These are phyloP conservation scores for Teleogryllus occipitalis DNA, from an alignment of 1,140 invertebrate species.

Conservation along the genomic window DNA sequence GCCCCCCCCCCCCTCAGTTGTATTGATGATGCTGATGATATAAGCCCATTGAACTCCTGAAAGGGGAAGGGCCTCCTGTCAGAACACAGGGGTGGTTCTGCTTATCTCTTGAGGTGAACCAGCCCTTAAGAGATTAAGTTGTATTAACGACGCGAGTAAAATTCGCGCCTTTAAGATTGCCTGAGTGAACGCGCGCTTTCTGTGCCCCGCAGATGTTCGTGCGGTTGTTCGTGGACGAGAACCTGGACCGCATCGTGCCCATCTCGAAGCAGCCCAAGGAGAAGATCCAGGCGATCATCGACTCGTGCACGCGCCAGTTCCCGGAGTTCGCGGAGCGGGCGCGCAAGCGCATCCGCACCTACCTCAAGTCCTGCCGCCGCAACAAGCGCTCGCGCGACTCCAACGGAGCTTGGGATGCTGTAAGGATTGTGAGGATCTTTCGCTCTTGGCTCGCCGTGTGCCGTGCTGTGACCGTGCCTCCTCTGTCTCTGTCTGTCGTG, in stretches of 20 bases:
- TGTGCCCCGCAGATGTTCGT: slow-evolving; percentile 81
- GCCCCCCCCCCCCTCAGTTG: too few species aligned
- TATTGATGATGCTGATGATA: too few species aligned
- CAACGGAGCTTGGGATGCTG: slow-evolving; percentile 28
- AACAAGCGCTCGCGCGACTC: slow-evolving; percentile 85
- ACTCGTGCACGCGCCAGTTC: slow-evolving; percentile 92
- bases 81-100: too few species aligned
- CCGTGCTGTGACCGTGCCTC: neutral
- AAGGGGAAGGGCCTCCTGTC: too few species aligned
- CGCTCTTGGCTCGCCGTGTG: slow-evolving; percentile 6
- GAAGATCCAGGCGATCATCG: slow-evolving; percentile 95
- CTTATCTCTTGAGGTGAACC: too few species aligned
- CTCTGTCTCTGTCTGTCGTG: neutral
- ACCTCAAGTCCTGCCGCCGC: slow-evolving; percentile 88
- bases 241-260: slow-evolving; percentile 89
- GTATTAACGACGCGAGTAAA: too few species aligned
- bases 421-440: slow-evolving; percentile 16
- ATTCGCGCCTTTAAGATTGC: too few species aligned
- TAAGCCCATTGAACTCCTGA: too few species aligned
- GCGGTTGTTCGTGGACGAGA: slow-evolving; percentile 92
- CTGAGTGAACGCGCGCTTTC: too few species aligned
- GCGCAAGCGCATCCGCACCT: slow-evolving; percentile 88
- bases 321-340: slow-evolving; percentile 92
- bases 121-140: too few species aligned
- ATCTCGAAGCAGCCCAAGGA: slow-evolving; percentile 97